Evolutionary conservation across 2,113 vertebrate species (phyloP).

Genomic region (Cinclus mexicanus): DNA sequence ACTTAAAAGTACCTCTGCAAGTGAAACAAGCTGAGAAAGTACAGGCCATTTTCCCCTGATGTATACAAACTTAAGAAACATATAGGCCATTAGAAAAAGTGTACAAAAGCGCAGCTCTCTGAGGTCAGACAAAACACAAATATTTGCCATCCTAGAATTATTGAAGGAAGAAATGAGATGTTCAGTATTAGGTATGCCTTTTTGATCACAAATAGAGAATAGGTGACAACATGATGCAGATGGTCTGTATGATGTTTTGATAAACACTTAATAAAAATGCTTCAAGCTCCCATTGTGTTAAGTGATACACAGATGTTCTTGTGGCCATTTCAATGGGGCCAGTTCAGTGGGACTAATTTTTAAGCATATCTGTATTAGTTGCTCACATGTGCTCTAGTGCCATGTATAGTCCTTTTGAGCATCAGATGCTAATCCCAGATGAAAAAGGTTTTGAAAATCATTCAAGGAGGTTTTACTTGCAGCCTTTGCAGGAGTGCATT

Average conservation of each 20-base stretch:
- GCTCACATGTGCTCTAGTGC: neutral
- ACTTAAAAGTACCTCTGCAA: neutral
- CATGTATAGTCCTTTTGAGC: neutral
- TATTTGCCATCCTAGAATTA: neutral
- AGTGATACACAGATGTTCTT: neutral
- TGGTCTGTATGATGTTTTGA: neutral
- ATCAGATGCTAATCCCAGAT: neutral
- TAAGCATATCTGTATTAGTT: neutral
- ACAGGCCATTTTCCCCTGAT: neutral
- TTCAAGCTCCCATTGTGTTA: neutral
- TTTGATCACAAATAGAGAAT: neutral
- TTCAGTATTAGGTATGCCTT: neutral
- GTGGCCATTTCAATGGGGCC: neutral
- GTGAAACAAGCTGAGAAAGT: neutral
- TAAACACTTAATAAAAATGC: constrained; percentile 37
- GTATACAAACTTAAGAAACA: neutral
- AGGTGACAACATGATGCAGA: neutral
- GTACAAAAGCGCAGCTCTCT: neutral
- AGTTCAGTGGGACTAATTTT: neutral
- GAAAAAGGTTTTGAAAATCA: neutral
- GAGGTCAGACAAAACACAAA: neutral
- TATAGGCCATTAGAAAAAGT: neutral
- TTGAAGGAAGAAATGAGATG: neutral
- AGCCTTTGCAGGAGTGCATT: neutral
- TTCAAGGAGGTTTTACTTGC: neutral